A percentile compares a stretch with the other conserved stretches of the same genome.
phyloP scores from a whole-genome alignment of 2,888 invertebrate genomes.

The Sphaerophoria taeniata region DNA sequence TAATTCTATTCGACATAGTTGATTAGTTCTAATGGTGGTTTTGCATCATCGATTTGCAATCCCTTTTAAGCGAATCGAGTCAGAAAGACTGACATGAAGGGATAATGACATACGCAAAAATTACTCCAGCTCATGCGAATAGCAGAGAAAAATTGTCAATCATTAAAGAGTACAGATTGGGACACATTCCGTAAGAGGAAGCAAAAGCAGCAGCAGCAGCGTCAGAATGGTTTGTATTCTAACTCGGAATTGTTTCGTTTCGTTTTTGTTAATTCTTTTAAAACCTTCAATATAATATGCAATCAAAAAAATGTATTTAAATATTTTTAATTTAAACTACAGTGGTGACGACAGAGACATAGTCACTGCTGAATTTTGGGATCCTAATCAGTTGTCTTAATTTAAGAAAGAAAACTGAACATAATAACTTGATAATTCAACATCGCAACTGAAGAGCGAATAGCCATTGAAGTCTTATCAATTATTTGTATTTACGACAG shows the following conservation, averaged over 20 bases:
- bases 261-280: too few relatives aligned
- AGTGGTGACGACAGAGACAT: not conserved
- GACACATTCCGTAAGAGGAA: not conserved
- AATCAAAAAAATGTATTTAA: slow-evolving; percentile 1
- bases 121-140: slow-evolving; percentile 47
- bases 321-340: slow-evolving; percentile 12
- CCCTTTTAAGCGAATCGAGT: slow-evolving; percentile 34
- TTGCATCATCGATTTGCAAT: slow-evolving; percentile 70
- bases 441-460: slow-evolving; percentile 2
- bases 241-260: not conserved
- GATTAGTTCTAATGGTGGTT: slow-evolving; percentile 69
- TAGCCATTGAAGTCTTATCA: slow-evolving; percentile 45
- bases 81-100: too few relatives aligned
- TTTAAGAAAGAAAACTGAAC: not conserved
- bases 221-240: not conserved
- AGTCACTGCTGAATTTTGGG: not conserved
- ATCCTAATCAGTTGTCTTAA: slow-evolving; percentile 29
- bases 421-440: slow-evolving; percentile 33
- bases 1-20: slow-evolving; percentile 70
- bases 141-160: slow-evolving; percentile 40
- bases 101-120: slow-evolving; percentile 60
- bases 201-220: too few relatives aligned
- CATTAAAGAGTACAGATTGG: slow-evolving; percentile 31
- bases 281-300: slow-evolving; percentile 20
- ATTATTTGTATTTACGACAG: slow-evolving; percentile 60